Evolutionary conservation across 37 sponge, comb jelly and placozoan species (phyloP).

Genomic region (Axinella damicornis): DNA sequence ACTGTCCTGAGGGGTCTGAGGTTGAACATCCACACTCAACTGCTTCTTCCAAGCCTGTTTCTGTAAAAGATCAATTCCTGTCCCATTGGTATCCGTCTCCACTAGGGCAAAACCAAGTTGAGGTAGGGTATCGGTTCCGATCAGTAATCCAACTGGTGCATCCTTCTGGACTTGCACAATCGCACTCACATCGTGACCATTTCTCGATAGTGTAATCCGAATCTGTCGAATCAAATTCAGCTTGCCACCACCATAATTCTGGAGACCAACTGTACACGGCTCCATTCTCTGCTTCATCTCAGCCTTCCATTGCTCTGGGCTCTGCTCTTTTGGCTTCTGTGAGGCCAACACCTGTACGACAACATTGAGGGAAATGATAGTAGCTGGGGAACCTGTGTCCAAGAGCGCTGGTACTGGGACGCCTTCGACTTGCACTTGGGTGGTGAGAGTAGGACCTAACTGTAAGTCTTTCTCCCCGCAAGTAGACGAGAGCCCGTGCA

Average conservation of each 20-base stretch:
- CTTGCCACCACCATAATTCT: conserved; percentile 46
- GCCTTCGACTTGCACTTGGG: conserved; percentile 39
- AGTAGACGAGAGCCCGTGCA: neutral
- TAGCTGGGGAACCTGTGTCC: conserved; percentile 68
- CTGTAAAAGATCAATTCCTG: neutral
- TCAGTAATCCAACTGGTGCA: conserved; percentile 42
- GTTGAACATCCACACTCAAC: too few species aligned
- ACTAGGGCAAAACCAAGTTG: conserved; percentile 36
- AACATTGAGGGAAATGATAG: conserved; percentile 38
- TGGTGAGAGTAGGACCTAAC: conserved; percentile 35
- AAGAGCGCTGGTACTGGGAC: conserved; percentile 34
- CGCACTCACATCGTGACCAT: neutral
- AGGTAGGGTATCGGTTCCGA: conserved; percentile 63
- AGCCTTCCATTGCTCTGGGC: conserved; percentile 14
- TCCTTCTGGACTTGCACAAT: conserved; percentile 47
- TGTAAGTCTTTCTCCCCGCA: neutral
- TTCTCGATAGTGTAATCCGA: neutral
- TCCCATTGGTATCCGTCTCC: neutral
- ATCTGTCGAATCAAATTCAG: conserved; percentile 36
- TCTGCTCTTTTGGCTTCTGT: neutral
- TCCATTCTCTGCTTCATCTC: neutral
- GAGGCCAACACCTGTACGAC: neutral
- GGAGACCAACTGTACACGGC: conserved; percentile 12
- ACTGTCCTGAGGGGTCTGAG: too few species aligned
- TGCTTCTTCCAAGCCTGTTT: too few species aligned